Conservation (phyloP, 2,888 invertebrate genomes). For the Glaucopsyche alexis region DNA sequence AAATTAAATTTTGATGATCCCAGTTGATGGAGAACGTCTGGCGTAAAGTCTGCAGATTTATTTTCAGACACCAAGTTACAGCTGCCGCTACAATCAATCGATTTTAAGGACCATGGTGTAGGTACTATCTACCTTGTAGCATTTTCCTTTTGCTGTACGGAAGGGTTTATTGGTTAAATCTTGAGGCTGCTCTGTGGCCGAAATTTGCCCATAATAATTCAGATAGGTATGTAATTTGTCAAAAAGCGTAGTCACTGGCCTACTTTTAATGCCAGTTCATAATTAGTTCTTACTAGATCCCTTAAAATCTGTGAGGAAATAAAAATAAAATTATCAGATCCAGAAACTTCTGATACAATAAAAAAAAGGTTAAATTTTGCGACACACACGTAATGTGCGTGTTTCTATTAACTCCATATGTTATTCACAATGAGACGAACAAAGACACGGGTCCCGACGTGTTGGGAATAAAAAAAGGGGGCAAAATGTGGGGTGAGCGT, state of each 20-base stretch:
- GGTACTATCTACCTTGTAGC: no score
- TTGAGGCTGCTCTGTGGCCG: no score
- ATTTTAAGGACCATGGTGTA: no score
- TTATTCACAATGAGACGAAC: constrained; percentile 69
- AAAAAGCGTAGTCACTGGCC: no score
- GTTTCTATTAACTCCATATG: constrained; percentile 58
- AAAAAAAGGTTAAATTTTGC: background rate
- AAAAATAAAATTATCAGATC: no score
- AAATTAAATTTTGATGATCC: constrained; percentile 30
- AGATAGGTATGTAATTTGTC: no score
- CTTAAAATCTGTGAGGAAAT: no score
- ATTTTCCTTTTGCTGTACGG: no score
- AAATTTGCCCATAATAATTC: no score
- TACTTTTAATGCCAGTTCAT: no score
- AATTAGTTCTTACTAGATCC: no score
- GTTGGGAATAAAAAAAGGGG: constrained; percentile 69
- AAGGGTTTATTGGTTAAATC: no score
- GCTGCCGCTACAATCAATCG: background rate
- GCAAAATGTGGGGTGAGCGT: constrained; percentile 54
- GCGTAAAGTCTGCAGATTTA: constrained; percentile 3
- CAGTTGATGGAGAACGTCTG: constrained; percentile 26
- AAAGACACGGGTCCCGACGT: constrained; percentile 63
- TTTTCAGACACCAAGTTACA: background rate
- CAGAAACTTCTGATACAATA: background rate
- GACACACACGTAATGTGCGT: background rate